These are phyloP conservation scores for Allygus modestus DNA, from an alignment of 2,888 invertebrate species.

Conservation along the genomic window DNA sequence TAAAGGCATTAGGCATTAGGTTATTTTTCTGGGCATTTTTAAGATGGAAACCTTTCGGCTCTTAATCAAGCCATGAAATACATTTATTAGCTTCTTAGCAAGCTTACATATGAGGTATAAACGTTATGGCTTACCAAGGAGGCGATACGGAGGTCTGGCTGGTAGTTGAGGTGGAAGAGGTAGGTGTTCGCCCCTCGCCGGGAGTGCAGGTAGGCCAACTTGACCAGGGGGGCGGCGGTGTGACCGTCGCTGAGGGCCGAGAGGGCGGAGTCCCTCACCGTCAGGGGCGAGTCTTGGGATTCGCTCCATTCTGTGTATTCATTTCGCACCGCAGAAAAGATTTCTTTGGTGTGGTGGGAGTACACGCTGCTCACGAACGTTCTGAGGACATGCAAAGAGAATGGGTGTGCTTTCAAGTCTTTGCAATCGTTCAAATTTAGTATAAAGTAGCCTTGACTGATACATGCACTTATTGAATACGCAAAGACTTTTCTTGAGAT, in stretches of 20 bases:
- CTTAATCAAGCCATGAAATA: too few species aligned
- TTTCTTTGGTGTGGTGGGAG: constrained; percentile 96
- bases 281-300: constrained; percentile 90
- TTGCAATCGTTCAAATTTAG: too few species aligned
- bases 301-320: constrained; percentile 98
- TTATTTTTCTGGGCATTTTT: too few species aligned
- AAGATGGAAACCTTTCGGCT: too few species aligned
- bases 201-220: constrained; percentile 86
- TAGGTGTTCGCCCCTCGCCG: constrained; percentile 88
- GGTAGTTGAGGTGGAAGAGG: constrained; percentile 93
- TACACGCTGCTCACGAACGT: constrained; percentile 96
- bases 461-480: too few species aligned
- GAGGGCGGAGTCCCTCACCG: constrained; percentile 90
- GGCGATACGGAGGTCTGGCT: constrained; percentile 76
- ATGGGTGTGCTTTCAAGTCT: too few species aligned
- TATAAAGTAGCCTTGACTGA: too few species aligned
- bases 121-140: constrained; percentile 34
- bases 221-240: constrained; percentile 90
- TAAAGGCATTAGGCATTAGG: too few species aligned
- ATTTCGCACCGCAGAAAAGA: constrained; percentile 94
- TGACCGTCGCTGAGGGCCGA: constrained; percentile 95
- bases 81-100: too few species aligned
- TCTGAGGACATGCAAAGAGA: constrained; percentile 76
- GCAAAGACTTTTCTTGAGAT: too few species aligned
- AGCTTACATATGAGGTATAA: too few species aligned